phyloP scores from a whole-genome alignment of 2,113 vertebrate species.

The Chunga burmeisteri region DNA sequence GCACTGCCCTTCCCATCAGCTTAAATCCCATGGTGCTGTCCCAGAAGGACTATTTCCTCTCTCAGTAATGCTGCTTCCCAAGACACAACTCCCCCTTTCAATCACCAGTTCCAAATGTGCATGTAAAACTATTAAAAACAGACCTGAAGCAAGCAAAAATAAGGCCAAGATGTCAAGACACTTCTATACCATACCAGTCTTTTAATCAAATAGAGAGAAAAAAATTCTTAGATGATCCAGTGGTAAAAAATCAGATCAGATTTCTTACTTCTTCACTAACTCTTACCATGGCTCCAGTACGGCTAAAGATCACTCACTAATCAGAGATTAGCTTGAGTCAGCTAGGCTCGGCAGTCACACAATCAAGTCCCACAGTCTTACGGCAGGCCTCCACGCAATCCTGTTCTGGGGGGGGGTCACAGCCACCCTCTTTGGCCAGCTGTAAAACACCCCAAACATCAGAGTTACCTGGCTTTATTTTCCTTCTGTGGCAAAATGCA shows the following conservation, averaged over 20 bases:
- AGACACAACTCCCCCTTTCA: not conserved
- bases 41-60: not conserved
- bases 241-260: not conserved
- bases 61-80: not conserved
- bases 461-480: not conserved
- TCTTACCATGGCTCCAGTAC: not conserved
- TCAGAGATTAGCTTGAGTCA: not conserved
- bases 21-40: not conserved
- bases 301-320: not conserved
- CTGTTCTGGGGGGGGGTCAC: not conserved
- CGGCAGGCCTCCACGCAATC: rapidly evolving
- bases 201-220: not conserved
- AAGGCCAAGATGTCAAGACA: not conserved
- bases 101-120: not conserved
- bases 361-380: not conserved
- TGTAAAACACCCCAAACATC: not conserved
- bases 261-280: not conserved
- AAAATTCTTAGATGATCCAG: not conserved
- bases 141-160: not conserved
- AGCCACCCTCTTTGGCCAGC: not conserved
- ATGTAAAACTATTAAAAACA: not conserved
- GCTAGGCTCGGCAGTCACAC: not conserved
- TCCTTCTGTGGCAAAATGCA: not conserved
- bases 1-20: not conserved
- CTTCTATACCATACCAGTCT: not conserved